Evolutionary conservation across 2,888 invertebrate genomes (phyloP).

Genomic region (Gerosis bhagava): DNA sequence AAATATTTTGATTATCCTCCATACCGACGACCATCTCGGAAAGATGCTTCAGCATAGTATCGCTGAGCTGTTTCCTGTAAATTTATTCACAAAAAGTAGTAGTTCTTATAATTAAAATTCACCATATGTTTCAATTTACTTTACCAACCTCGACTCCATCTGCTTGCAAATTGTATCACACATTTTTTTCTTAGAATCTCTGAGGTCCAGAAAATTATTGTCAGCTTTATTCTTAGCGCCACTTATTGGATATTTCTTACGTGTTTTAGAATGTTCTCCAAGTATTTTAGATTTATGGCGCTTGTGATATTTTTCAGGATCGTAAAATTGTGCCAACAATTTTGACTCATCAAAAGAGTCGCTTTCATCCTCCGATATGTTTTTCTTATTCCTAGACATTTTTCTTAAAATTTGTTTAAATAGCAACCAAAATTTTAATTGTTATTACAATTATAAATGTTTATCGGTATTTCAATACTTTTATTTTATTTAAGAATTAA

Average conservation of each 20-base stretch:
- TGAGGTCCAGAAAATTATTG: constrained; percentile 41
- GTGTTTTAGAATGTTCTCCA: constrained; percentile 51
- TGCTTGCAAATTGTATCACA: constrained; percentile 56
- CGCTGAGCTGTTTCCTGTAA: constrained; percentile 58
- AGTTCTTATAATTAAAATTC: too few species aligned
- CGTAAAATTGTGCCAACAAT: constrained; percentile 51
- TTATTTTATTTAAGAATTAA: too few species aligned
- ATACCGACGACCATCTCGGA: constrained; percentile 51
- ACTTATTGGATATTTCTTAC: too few species aligned
- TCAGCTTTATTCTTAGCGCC: too few species aligned
- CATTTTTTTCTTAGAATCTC: constrained; percentile 58
- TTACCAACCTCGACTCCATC: constrained; percentile 53
- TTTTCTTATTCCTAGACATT: constrained; percentile 56
- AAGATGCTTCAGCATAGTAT: constrained; percentile 50
- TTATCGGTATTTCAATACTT: too few species aligned
- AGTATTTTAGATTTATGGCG: constrained; percentile 44
- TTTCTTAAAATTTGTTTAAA: too few species aligned
- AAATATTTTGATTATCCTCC: constrained; percentile 56
- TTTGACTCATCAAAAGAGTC: constrained; percentile 55
- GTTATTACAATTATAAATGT: too few species aligned
- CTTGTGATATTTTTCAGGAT: constrained; percentile 50
- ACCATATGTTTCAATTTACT: too few species aligned
- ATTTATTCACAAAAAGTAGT: neutral
- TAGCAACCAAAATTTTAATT: too few species aligned
- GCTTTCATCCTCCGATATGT: constrained; percentile 45